phyloP scores from a whole-genome alignment of 2,888 invertebrate genomes.

The Drosophila demipolita region DNA sequence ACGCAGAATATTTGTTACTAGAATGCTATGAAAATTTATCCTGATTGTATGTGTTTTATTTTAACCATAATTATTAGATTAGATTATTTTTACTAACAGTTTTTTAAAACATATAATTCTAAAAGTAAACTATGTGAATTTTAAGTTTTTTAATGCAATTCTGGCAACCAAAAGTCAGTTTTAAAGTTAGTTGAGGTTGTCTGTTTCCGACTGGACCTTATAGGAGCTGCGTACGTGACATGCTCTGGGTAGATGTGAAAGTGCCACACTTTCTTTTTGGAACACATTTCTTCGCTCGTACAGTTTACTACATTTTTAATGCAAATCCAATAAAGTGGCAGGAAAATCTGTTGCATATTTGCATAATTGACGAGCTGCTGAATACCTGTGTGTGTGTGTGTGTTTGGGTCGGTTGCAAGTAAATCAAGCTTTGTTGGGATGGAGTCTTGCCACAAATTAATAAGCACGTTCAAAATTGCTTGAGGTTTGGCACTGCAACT shows the following conservation, averaged over 20 bases:
- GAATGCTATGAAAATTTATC: neutral
- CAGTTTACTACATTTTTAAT: slow-evolving; percentile 52
- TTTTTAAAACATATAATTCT: neutral
- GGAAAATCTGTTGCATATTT: slow-evolving; percentile 53
- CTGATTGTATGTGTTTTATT: neutral
- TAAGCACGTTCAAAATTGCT: slow-evolving; percentile 44
- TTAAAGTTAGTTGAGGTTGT: neutral
- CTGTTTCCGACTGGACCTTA: neutral
- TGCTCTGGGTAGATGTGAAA: neutral
- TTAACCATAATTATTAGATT: no score
- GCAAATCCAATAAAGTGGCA: slow-evolving; percentile 48
- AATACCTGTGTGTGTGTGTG: slow-evolving; percentile 12
- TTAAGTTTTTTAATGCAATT: neutral
- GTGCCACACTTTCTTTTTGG: slow-evolving; percentile 11
- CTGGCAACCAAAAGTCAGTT: neutral
- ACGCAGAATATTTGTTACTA: neutral
- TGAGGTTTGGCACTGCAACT: neutral
- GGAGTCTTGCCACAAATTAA: slow-evolving; percentile 47
- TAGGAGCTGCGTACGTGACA: slow-evolving; percentile 38
- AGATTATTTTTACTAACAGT: neutral
- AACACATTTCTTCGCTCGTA: neutral
- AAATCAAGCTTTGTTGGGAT: slow-evolving; percentile 11
- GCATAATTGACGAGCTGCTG: slow-evolving; percentile 62
- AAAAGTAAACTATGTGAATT: neutral
- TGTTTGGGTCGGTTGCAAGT: neutral